phyloP scores from a whole-genome alignment of 35 echinoderm and acorn worm species.

The Holothuria glaberrima region DNA sequence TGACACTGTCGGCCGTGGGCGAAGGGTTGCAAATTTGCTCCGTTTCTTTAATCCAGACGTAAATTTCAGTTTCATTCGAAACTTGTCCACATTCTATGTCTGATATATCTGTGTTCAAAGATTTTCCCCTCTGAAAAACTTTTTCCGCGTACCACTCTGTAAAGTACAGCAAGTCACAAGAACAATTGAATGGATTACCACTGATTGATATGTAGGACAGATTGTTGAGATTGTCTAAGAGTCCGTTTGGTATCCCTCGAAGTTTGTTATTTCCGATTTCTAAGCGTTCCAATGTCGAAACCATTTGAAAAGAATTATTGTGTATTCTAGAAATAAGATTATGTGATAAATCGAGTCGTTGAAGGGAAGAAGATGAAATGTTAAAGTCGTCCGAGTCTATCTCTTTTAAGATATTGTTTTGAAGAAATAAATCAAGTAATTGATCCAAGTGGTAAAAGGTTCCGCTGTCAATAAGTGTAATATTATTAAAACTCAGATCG shows the following conservation, averaged over 20 bases:
- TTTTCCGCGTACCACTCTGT: slow-evolving; percentile 21
- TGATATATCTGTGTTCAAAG: not conserved
- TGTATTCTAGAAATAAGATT: not conserved
- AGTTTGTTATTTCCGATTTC: not conserved
- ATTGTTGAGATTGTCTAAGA: slow-evolving; percentile 36
- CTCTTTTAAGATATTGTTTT: not conserved
- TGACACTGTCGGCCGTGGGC: too few relatives aligned
- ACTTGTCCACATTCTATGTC: slow-evolving; percentile 26
- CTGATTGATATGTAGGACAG: slow-evolving; percentile 28
- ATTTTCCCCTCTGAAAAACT: not conserved
- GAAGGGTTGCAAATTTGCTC: not conserved
- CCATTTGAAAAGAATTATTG: not conserved
- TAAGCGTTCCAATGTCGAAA: not conserved
- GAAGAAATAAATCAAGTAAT: not conserved
- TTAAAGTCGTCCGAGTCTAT: not conserved
- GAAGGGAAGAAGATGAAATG: not conserved
- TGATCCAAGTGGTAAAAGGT: not conserved
- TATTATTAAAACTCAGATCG: too few relatives aligned
- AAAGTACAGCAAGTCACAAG: slow-evolving; percentile 56
- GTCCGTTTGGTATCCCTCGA: not conserved
- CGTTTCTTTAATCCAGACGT: slow-evolving; percentile 17
- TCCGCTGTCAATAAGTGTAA: too few relatives aligned
- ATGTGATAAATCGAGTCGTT: not conserved
- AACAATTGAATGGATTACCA: slow-evolving; percentile 54
- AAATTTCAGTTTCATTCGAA: slow-evolving; percentile 38